Evolutionary conservation across 2,888 invertebrate genomes (phyloP), one percentile per base, ranked within the genome.

Genomic region (Meiosimyza decipiens): DNA sequence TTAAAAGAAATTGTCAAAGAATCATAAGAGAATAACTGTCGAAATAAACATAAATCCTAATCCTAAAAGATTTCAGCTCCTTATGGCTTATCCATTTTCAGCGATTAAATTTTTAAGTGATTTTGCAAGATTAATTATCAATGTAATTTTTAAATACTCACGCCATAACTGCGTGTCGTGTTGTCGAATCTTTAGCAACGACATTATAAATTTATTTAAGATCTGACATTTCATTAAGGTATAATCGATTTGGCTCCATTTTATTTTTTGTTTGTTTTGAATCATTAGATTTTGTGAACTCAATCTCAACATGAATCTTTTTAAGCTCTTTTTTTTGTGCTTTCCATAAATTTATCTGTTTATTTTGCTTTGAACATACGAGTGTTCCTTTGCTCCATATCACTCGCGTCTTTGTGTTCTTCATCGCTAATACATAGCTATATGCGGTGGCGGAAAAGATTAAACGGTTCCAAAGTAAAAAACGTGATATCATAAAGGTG

Each of bases 401-500:
- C 12, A 18, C 15, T 57, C 18, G 18, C 57, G 18, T 9, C 28
- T 22, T 57, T 57, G 28, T 57, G 18, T 57, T 57, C 18, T 57
- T 57, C n/a, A 57, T 15, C 57, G 57, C 16, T 57, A 57, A 57
- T n/a, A 63, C 49, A 63, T 49, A 40, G 40, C 1, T 40, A 40
- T 49, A 63, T 63, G 63, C 49, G 63, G 54, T n/a, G 65, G 65
- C 65, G 65, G 65, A 22, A 40, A 13, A 66, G 65, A 66, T 66
- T 40, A 66, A 66, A 66, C 65, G 50, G 65, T 66, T 66, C 65
- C 65, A 52, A 40, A 40, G 40, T 40, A 40, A 22, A 66, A 66
- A 66, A 66, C 40, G 28, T 66, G 65, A 52, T 52, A 66, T 65
- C 65, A 65, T 65, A 28, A 33, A 65, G 65, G 65, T 65, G 52